phyloP scores from a whole-genome alignment of 2,113 vertebrate genomes.

The Atlantisia rogersi region DNA sequence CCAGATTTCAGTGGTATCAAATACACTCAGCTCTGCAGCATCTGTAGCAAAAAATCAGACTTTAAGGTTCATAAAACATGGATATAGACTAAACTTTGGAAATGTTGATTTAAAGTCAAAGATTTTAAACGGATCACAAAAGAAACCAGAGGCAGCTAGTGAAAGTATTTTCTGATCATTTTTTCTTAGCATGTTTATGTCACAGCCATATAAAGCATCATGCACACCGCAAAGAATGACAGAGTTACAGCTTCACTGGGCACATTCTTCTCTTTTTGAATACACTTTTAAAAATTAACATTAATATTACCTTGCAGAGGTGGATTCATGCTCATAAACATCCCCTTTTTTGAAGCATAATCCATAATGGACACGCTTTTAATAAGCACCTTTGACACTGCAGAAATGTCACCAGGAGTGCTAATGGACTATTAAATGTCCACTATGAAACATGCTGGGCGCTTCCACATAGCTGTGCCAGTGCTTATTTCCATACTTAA shows the following conservation, averaged over 20 bases:
- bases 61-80: not conserved
- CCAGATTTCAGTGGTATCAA: not conserved
- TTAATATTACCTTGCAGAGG: not conserved
- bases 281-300: not conserved
- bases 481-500: not conserved
- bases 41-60: not conserved
- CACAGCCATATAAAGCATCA: not conserved
- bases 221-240: not conserved
- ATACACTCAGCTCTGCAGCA: not conserved
- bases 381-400: not conserved
- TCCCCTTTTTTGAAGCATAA: not conserved
- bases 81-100: slow-evolving; percentile 13
- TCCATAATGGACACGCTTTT: not conserved
- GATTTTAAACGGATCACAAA: not conserved
- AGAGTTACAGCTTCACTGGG: not conserved
- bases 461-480: not conserved
- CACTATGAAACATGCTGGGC: not conserved
- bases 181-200: slow-evolving; percentile 26
- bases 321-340: not conserved
- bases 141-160: not conserved
- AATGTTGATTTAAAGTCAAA: slow-evolving; percentile 10
- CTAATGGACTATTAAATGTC: not conserved
- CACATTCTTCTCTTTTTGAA: slow-evolving; percentile 1
- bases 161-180: slow-evolving; percentile 33
- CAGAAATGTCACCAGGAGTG: not conserved